Evolutionary conservation across 2,797 vertebrate genomes (phyloP), one percentile per base, ranked within the genome.

Genomic region (Enteromius paludinosus): DNA sequence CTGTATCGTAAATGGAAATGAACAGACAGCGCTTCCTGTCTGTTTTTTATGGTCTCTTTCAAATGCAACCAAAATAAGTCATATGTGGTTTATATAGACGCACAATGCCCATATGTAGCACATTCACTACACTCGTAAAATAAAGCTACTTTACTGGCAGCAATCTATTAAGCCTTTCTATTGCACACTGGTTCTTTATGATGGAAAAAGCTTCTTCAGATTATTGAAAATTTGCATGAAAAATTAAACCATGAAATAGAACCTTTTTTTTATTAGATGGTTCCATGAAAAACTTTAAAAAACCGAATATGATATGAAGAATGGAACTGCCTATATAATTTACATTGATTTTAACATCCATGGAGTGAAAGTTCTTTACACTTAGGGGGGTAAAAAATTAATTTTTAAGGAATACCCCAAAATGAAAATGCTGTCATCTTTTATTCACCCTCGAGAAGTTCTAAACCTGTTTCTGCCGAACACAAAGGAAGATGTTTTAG

Each of bases 31-130:
- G 62, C 82, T 84, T 83, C 66, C 70, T 71, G 70, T 71, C 62
- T 59, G 25, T 81, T n/a, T 35, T 81, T 84, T 83, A 81, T 30
- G 59, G 71, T 18, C 25, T 8, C 59, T 20, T 72, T 76, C 11
- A 72, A 77, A 79, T 9, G 25, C 66, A 62, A 52, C 75, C 71
- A 47, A 71, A 76, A 71, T 10, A 28, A 79, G 70, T 82, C 76
- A 84, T 64, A 52, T 82, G 84, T 82, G 84, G 43, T 85, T 85
- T 66, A 25, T 87, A 87, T 62, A 62, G 59, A 61, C 23, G 12
- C 23, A 6, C 0, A 1, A 15, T 62, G 12, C 15, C 12, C 59
- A 61, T 61, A 61, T 62, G 59, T 62, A 62, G 15, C 25, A 15
- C 25, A 28, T 92, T 59, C 35, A 62, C 45, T 17, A 15, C 68